phyloP scores from a whole-genome alignment of 2,113 vertebrate genomes.

The Trogon melanurus region DNA sequence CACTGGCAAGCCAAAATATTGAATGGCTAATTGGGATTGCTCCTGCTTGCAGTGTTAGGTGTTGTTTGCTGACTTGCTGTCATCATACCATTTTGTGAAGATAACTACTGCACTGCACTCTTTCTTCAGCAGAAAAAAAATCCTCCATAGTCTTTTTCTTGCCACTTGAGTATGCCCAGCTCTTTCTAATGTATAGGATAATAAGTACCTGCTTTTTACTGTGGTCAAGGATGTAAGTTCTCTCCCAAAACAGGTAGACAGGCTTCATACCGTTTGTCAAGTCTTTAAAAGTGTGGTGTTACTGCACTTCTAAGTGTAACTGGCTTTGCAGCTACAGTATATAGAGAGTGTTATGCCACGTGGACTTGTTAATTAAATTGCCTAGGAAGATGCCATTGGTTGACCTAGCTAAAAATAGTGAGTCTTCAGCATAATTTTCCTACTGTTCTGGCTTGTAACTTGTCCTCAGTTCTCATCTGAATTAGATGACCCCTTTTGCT shows the following conservation, averaged over 20 bases:
- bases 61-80: background rate
- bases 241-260: background rate
- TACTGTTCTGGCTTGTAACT: background rate
- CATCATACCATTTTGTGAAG: background rate
- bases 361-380: background rate
- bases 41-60: background rate
- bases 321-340: background rate
- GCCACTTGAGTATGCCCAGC: background rate
- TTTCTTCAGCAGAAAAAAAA: background rate
- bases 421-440: background rate
- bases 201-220: background rate
- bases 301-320: background rate
- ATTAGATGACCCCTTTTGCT: background rate
- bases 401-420: background rate
- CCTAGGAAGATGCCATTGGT: background rate
- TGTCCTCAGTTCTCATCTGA: background rate
- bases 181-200: background rate
- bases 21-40: background rate
- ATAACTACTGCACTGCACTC: background rate
- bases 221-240: background rate
- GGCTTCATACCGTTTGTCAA: background rate
- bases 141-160: background rate
- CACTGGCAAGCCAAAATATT: background rate
- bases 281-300: background rate
- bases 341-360: background rate